Percentiles rank a stretch among this genome's conserved stretches.
phyloP scores from a whole-genome alignment of 2,797 vertebrate genomes.

The Paramormyrops hopkinsi region DNA sequence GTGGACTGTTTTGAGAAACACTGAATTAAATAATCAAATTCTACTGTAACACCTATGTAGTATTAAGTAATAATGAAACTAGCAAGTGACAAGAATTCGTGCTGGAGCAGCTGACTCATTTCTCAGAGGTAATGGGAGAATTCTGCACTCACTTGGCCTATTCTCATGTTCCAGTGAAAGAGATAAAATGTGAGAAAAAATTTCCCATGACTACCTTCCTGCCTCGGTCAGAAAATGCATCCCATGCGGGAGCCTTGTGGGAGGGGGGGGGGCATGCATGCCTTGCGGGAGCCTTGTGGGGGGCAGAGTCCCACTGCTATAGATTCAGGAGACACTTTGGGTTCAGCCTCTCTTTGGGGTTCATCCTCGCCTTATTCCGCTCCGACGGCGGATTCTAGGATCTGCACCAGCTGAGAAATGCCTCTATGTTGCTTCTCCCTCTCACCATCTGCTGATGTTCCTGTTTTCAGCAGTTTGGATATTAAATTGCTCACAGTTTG shows the following conservation, averaged over 20 bases:
- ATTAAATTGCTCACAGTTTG: not conserved
- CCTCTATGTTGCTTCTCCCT: not conserved
- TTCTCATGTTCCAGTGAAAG: not conserved
- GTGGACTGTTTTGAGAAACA: not conserved
- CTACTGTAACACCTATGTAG: not conserved
- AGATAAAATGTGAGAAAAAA: not conserved
- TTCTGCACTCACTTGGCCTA: not conserved
- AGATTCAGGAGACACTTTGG: not conserved
- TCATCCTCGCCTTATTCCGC: not conserved
- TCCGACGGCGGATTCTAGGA: not conserved
- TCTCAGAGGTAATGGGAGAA: not conserved
- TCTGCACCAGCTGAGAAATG: not conserved
- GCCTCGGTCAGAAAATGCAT: not conserved
- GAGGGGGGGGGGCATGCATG: too few species aligned
- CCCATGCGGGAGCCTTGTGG: not conserved
- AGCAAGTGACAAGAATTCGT: not conserved
- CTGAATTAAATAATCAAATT: not conserved
- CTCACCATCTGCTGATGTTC: not conserved
- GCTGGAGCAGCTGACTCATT: not conserved
- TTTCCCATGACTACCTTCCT: not conserved
- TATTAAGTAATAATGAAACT: not conserved
- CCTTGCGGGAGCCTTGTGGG: not conserved
- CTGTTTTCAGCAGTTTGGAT: not conserved
- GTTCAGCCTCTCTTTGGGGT: not conserved
- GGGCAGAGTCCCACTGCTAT: not conserved